phyloP scores from a whole-genome alignment of 2,797 vertebrate species.

The Columba guinea region DNA sequence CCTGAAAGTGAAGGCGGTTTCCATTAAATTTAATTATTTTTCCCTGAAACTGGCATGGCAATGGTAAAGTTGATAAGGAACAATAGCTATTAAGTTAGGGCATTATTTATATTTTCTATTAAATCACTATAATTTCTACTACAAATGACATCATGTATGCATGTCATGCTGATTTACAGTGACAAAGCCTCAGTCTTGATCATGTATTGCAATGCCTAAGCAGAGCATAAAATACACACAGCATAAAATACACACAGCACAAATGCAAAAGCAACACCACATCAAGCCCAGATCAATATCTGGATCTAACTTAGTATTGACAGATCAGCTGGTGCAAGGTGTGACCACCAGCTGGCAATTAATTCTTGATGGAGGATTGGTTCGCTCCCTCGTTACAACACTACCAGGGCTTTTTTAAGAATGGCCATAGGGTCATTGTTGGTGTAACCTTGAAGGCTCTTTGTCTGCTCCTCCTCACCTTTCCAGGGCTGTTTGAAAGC shows the following conservation, averaged over 20 bases:
- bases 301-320: neutral
- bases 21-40: slow-evolving; percentile 28
- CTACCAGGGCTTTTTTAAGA: neutral
- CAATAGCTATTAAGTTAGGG: neutral
- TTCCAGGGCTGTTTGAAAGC: neutral
- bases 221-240: neutral
- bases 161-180: neutral
- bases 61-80: neutral
- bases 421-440: fast-evolving
- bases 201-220: neutral
- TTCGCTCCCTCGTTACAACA: neutral
- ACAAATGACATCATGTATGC: neutral
- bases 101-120: slow-evolving; percentile 24
- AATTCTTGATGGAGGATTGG: too few relatives aligned
- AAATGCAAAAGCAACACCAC: neutral
- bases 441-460: neutral
- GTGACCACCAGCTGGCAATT: too few relatives aligned
- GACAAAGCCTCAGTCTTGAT: neutral
- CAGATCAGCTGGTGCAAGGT: neutral
- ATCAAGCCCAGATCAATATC: neutral
- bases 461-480: neutral
- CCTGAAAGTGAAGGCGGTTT: slow-evolving; percentile 18
- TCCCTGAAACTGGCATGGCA: neutral
- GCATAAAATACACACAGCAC: neutral
- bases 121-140: slow-evolving; percentile 21